Conservation (phyloP, 2,113 vertebrate genomes). For the Danionella cerebrum region DNA sequence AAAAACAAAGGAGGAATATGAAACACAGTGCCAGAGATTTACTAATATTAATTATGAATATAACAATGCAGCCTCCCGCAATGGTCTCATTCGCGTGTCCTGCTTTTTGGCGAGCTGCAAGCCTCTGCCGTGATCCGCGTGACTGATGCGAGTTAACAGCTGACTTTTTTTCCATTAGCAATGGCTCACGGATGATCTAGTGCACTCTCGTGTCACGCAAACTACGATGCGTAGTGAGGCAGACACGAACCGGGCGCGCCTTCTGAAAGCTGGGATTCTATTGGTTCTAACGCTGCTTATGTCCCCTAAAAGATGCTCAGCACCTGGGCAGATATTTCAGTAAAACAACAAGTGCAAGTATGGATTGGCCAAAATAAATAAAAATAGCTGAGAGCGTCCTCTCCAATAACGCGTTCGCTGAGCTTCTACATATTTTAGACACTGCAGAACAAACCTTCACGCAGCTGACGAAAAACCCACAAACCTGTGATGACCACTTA, state of each 20-base stretch:
- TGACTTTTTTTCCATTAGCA: slow-evolving; percentile 60
- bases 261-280: background rate
- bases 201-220: slow-evolving; percentile 59
- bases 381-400: background rate
- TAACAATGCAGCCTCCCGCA: background rate
- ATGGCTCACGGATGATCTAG: slow-evolving; percentile 61
- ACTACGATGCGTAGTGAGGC: slow-evolving; percentile 31
- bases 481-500: background rate
- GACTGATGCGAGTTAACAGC: slow-evolving; percentile 63
- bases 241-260: background rate
- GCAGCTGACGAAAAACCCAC: background rate
- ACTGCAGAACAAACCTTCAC: background rate
- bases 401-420: slow-evolving; percentile 32
- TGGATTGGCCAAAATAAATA: background rate
- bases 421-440: slow-evolving; percentile 25
- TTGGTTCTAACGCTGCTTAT: background rate
- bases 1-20: background rate
- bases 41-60: background rate
- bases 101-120: slow-evolving; percentile 42
- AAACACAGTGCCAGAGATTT: background rate
- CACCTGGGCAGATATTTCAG: background rate
- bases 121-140: slow-evolving; percentile 58
- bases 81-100: slow-evolving; percentile 34
- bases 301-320: background rate
- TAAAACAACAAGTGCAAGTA: background rate